Conservation (phyloP, 64 coral and sea anemone genomes). For the Cladopsammia gracilis region DNA sequence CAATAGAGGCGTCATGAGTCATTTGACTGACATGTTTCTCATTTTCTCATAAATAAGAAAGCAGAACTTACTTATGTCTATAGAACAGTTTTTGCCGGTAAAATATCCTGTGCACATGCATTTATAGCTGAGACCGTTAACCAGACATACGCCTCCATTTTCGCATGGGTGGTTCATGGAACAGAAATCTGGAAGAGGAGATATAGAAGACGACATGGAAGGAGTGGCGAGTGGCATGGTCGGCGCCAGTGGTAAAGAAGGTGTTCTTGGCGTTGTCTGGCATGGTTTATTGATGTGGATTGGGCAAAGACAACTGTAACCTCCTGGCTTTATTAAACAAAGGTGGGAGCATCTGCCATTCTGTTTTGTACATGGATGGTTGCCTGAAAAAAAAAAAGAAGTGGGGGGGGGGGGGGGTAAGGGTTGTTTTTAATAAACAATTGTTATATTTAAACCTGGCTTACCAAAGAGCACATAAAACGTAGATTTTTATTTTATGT, state of each 20-base stretch:
- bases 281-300: slow-evolving; percentile 17
- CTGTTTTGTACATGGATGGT: slow-evolving; percentile 46
- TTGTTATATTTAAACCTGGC: too few species aligned
- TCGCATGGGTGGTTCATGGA: neutral
- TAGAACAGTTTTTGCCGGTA: neutral
- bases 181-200: neutral
- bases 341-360: slow-evolving; percentile 86
- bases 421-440: too few species aligned
- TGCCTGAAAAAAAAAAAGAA: neutral
- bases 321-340: slow-evolving; percentile 60
- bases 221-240: too few species aligned
- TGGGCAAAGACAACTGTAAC: slow-evolving; percentile 64
- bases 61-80: slow-evolving; percentile 13
- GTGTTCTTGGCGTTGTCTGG: neutral
- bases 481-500: too few species aligned
- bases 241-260: too few species aligned
- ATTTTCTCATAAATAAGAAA: neutral
- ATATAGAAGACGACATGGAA: neutral
- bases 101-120: slow-evolving; percentile 18
- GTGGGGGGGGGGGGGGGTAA: too few species aligned
- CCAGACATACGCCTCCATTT: neutral
- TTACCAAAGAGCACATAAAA: too few species aligned
- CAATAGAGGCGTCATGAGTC: too few species aligned
- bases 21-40: too few species aligned
- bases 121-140: neutral